A percentile compares a stretch with the other conserved stretches of the same genome.
Conservation (phyloP, 1,140 invertebrate genomes). For the Monomorium pharaonis region DNA sequence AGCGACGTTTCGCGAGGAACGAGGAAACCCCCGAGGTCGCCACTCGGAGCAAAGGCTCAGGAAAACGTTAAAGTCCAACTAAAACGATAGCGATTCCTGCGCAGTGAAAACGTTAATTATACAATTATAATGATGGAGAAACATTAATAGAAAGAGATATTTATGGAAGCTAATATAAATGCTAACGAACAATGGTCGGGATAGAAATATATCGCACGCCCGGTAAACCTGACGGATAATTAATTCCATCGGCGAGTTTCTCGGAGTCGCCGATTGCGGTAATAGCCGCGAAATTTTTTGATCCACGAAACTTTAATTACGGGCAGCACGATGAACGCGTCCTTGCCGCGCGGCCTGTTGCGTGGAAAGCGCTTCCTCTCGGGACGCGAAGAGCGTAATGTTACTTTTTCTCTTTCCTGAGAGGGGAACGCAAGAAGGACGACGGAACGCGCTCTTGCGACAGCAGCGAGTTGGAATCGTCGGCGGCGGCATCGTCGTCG, state of each 20-base stretch:
- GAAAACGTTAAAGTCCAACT: slow-evolving; percentile 48
- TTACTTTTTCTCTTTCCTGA: neutral
- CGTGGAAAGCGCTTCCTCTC: neutral
- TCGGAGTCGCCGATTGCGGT: neutral
- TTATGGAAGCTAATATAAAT: neutral
- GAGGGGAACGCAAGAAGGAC: slow-evolving; percentile 43
- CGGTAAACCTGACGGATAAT: neutral
- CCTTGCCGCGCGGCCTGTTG: neutral
- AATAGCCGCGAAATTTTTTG: neutral
- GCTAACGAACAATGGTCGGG: neutral
- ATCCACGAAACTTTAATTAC: neutral
- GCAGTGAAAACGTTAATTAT: slow-evolving; percentile 48
- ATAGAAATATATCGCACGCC: neutral
- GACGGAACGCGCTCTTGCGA: slow-evolving; percentile 33
- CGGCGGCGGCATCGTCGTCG: slow-evolving; percentile 23
- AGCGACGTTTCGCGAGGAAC: slow-evolving; percentile 24
- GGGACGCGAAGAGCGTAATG: neutral
- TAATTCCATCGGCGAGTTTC: neutral
- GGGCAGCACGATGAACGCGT: neutral
- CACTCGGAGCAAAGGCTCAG: slow-evolving; percentile 13
- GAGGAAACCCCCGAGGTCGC: slow-evolving; percentile 22
- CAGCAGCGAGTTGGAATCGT: slow-evolving; percentile 18
- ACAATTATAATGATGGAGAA: slow-evolving; percentile 23
- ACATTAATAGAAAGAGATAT: slow-evolving; percentile 14
- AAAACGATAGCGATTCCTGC: slow-evolving; percentile 39